A percentile compares a stretch with the other conserved stretches of the same genome.
phyloP scores from a whole-genome alignment of 2,888 invertebrate genomes.

The Resseliella maxima region DNA sequence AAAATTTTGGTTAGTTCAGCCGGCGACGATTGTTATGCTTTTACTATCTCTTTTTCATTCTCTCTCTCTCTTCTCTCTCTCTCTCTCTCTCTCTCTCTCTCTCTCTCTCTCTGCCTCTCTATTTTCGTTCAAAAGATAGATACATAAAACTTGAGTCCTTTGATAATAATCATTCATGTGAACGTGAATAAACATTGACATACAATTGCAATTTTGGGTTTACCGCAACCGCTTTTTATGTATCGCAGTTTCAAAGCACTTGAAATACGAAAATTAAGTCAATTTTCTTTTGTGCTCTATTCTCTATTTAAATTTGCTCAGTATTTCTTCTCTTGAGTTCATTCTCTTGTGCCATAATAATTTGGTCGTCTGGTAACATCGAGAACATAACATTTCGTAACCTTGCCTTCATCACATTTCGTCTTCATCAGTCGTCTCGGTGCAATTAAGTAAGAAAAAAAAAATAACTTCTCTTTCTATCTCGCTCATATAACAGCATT shows the following conservation, averaged over 20 bases:
- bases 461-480: too few species aligned
- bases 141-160: neutral
- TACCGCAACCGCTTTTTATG: neutral
- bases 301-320: neutral
- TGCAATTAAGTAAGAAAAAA: neutral
- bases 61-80: too few species aligned
- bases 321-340: neutral
- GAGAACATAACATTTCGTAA: slow-evolving; percentile 2
- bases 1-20: neutral
- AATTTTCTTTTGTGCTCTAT: slow-evolving; percentile 28
- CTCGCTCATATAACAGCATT: neutral
- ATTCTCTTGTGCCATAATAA: neutral
- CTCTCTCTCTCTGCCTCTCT: too few species aligned
- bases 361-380: neutral
- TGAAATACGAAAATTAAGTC: slow-evolving; percentile 29
- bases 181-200: neutral
- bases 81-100: too few species aligned
- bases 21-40: neutral
- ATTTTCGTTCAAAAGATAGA: too few species aligned
- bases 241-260: neutral
- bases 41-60: too few species aligned
- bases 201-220: neutral
- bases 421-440: neutral
- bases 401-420: neutral
- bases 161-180: slow-evolving; percentile 35